Conservation (phyloP, 1,140 invertebrate genomes). For the Diabrotica virgifera region DNA sequence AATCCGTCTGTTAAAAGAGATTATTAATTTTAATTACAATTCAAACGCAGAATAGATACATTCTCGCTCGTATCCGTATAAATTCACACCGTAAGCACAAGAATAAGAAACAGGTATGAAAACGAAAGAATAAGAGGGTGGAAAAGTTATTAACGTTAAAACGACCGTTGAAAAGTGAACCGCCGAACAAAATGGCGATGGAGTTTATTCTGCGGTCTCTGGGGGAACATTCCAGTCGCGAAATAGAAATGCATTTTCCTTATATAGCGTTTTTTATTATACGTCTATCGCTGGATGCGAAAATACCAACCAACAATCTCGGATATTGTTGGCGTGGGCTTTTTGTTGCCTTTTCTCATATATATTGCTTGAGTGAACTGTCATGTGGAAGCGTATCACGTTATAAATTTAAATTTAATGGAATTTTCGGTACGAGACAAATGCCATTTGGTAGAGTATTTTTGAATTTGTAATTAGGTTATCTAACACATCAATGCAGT, state of each 20-base stretch:
- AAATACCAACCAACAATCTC: slow-evolving; percentile 41
- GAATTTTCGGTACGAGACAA: neutral
- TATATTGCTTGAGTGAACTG: slow-evolving; percentile 26
- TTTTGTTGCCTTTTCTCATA: slow-evolving; percentile 19
- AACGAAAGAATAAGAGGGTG: slow-evolving; percentile 12
- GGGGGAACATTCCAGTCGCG: slow-evolving; percentile 42
- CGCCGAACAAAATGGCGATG: slow-evolving; percentile 32
- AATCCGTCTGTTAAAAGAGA: too few relatives aligned
- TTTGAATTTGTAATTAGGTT: too few relatives aligned
- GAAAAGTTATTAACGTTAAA: slow-evolving; percentile 44
- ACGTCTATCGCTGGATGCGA: slow-evolving; percentile 36
- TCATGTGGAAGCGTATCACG: slow-evolving; percentile 2
- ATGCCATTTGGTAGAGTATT: neutral
- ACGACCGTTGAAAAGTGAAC: slow-evolving; percentile 39
- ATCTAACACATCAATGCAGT: too few relatives aligned
- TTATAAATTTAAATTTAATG: slow-evolving; percentile 1
- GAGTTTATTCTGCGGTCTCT: slow-evolving; percentile 35
- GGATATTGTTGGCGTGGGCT: slow-evolving; percentile 35
- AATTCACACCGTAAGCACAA: neutral
- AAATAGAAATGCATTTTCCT: slow-evolving; percentile 50
- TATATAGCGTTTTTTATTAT: slow-evolving; percentile 45
- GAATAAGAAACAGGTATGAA: neutral
- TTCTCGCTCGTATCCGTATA: too few relatives aligned
- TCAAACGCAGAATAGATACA: too few relatives aligned
- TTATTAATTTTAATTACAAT: too few relatives aligned